Percentiles rank a stretch among this genome's conserved stretches.
These are phyloP conservation scores for Lysandra bellargus DNA, from an alignment of 2,888 invertebrate species.

Conservation along the genomic window DNA sequence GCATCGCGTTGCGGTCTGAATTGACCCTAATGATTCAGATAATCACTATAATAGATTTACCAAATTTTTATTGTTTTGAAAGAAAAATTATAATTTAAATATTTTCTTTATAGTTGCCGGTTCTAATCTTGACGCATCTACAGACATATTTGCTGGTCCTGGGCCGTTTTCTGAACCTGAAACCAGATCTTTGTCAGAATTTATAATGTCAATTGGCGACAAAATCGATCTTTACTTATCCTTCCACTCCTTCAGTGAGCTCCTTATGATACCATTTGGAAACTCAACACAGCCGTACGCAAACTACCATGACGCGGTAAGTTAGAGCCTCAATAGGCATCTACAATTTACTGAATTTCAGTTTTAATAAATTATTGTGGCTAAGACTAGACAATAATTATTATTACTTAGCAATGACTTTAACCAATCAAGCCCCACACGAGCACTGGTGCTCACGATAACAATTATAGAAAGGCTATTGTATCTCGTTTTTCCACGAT, in stretches of 20 bases:
- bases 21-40: too few species aligned
- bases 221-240: conserved; percentile 83
- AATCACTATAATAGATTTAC: too few species aligned
- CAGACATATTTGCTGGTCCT: conserved; percentile 84
- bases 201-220: conserved; percentile 69
- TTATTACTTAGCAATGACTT: too few species aligned
- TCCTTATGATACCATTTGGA: conserved; percentile 86
- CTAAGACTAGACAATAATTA: too few species aligned
- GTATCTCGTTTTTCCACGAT: too few species aligned
- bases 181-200: conserved; percentile 77
- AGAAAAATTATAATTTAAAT: not conserved
- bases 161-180: conserved; percentile 86
- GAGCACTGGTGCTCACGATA: too few species aligned
- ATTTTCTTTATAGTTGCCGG: conserved; percentile 64
- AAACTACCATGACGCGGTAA: conserved; percentile 81
- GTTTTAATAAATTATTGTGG: too few species aligned
- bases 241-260: conserved; percentile 88
- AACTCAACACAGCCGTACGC: conserved; percentile 79
- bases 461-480: too few species aligned
- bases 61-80: not conserved
- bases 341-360: too few species aligned
- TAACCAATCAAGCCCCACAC: too few species aligned
- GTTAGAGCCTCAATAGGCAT: too few species aligned
- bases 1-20: too few species aligned
- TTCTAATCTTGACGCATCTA: conserved; percentile 78